Evolutionary conservation across 1,140 invertebrate species (phyloP).

Genomic region (Eubasilissa regina): DNA sequence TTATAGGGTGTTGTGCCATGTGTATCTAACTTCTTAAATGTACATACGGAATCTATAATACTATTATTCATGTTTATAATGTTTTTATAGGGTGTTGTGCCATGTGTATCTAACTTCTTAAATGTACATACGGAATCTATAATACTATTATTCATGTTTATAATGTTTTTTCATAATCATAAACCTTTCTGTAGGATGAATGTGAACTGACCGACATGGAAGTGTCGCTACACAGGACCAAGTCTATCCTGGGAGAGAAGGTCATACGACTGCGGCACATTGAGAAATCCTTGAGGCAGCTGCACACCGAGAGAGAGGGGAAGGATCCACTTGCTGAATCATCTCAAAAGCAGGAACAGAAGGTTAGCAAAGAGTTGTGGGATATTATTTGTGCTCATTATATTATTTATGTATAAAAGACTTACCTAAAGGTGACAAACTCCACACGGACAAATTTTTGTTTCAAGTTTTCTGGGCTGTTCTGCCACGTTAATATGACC

Average conservation of each 20-base stretch:
- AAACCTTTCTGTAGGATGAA: slow-evolving; percentile 75
- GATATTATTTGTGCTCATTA: neutral
- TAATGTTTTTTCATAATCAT: neutral
- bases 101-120: too few relatives aligned
- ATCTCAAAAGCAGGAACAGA: slow-evolving; percentile 63
- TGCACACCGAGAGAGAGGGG: slow-evolving; percentile 69
- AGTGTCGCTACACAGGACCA: slow-evolving; percentile 83
- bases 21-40: too few relatives aligned
- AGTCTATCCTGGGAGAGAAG: slow-evolving; percentile 84
- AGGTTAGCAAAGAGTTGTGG: slow-evolving; percentile 15
- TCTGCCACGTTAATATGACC: too few relatives aligned
- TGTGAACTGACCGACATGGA: slow-evolving; percentile 86
- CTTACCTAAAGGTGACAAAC: too few relatives aligned
- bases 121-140: too few relatives aligned
- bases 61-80: too few relatives aligned
- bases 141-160: neutral
- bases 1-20: too few relatives aligned
- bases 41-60: too few relatives aligned
- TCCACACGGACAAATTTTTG: too few relatives aligned
- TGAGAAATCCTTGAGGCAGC: slow-evolving; percentile 80
- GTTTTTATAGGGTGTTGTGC: too few relatives aligned
- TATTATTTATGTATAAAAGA: too few relatives aligned
- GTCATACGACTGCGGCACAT: slow-evolving; percentile 83
- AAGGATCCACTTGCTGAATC: slow-evolving; percentile 66
- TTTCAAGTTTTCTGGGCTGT: too few relatives aligned